Evolutionary conservation across 2,113 vertebrate species (phyloP).

Genomic region (Nothoprocta pentlandii): DNA sequence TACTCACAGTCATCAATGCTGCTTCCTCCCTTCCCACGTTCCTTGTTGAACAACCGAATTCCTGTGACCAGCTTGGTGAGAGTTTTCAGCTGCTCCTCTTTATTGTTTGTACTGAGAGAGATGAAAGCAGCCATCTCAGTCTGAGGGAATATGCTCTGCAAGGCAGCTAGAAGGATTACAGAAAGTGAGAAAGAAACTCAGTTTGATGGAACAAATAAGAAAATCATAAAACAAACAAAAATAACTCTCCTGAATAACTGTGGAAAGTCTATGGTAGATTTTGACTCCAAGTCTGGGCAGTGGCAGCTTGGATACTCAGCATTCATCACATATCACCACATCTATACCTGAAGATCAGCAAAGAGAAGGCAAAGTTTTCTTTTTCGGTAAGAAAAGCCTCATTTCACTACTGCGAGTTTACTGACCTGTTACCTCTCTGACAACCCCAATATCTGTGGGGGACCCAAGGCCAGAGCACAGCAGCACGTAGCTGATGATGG

Average conservation of each 20-base stretch:
- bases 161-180: constrained; percentile 81
- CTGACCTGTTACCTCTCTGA: constrained; percentile 85
- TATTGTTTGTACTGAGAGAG: constrained; percentile 84
- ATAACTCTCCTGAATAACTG: not conserved
- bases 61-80: constrained; percentile 88
- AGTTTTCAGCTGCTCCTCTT: constrained; percentile 87
- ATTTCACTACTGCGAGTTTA: not conserved
- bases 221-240: not conserved
- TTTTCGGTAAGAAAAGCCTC: not conserved
- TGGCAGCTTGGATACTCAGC: not conserved
- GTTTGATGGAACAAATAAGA: not conserved
- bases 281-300: not conserved
- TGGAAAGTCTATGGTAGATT: not conserved
- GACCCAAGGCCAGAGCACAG: constrained; percentile 84
- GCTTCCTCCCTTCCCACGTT: constrained; percentile 80
- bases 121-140: constrained; percentile 85
- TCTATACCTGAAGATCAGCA: not conserved
- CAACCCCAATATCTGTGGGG: constrained; percentile 75
- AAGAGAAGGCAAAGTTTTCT: not conserved
- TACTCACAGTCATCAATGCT: constrained; percentile 84
- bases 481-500: constrained; percentile 83
- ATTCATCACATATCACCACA: not conserved
- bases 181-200: not conserved
- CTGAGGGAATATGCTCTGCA: constrained; percentile 91
- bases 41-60: constrained; percentile 91